These are phyloP conservation scores for Platysteira castanea DNA, from an alignment of 2,113 vertebrate species.

Conservation along the genomic window DNA sequence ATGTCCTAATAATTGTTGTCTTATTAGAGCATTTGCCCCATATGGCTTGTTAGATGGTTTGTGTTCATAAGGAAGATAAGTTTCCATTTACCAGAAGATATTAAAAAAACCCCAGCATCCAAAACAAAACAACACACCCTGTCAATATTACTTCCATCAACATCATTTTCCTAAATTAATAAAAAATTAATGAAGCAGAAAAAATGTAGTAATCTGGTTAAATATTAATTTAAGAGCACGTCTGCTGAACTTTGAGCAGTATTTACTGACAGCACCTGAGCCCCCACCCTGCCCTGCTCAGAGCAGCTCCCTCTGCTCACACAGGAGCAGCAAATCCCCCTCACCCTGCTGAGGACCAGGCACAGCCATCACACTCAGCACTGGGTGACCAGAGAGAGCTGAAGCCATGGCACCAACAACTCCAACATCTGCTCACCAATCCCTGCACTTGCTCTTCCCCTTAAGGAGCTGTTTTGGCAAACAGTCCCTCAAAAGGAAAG, in stretches of 20 bases:
- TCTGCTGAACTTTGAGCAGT: slow-evolving; percentile 65
- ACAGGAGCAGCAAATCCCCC: neutral
- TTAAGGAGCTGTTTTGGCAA: neutral
- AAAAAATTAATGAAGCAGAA: slow-evolving; percentile 76
- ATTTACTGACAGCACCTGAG: slow-evolving; percentile 10
- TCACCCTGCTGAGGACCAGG: neutral
- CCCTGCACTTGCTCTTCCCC: no score
- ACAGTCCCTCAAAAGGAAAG: accelerated
- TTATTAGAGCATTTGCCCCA: slow-evolving; percentile 24
- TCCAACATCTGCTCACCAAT: accelerated
- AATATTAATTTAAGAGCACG: slow-evolving; percentile 73
- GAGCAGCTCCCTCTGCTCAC: neutral
- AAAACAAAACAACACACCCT: slow-evolving; percentile 12
- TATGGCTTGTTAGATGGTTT: neutral
- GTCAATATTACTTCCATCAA: slow-evolving; percentile 71
- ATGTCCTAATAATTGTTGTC: neutral
- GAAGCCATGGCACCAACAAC: neutral
- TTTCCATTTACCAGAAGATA: slow-evolving; percentile 71
- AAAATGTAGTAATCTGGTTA: slow-evolving; percentile 73
- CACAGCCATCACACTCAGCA: no score
- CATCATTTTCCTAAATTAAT: slow-evolving; percentile 67
- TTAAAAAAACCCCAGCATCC: neutral
- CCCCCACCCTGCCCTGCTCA: neutral
- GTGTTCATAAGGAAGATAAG: neutral
- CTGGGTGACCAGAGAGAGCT: neutral